Conservation (phyloP, 1,140 invertebrate genomes). For the Polypedilum pembai region DNA sequence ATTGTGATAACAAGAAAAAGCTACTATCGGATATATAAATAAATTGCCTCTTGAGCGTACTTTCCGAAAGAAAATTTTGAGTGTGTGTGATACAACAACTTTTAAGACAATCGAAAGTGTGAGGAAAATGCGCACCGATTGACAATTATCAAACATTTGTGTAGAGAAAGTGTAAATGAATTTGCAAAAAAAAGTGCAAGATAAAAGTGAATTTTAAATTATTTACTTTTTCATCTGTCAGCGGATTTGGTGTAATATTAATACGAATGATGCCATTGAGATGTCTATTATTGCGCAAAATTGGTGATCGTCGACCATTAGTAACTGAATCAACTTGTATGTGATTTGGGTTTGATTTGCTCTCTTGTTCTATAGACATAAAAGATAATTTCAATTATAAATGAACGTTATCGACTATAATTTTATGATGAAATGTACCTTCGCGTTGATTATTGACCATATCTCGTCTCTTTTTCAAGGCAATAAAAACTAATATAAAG, state of each 20-base stretch:
- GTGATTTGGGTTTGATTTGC: constrained; percentile 42
- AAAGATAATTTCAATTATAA: constrained; percentile 29
- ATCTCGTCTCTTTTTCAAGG: constrained; percentile 44
- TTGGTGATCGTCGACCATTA: constrained; percentile 36
- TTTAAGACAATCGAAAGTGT: too few species aligned
- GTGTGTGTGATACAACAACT: too few species aligned
- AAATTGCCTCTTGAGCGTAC: too few species aligned
- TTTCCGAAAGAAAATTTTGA: too few species aligned
- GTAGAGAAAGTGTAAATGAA: too few species aligned
- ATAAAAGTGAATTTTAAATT: background rate
- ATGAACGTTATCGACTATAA: constrained; percentile 26
- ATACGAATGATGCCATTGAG: constrained; percentile 56
- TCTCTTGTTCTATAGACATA: constrained; percentile 38
- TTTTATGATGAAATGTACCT: constrained; percentile 38
- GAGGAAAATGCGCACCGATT: too few species aligned
- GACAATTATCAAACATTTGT: too few species aligned
- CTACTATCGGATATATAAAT: too few species aligned
- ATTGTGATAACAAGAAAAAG: too few species aligned
- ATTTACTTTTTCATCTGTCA: constrained; percentile 47
- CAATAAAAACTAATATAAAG: constrained; percentile 39
- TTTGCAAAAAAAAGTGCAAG: too few species aligned
- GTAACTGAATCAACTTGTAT: constrained; percentile 45
- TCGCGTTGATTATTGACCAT: constrained; percentile 45
- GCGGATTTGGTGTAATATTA: constrained; percentile 62
- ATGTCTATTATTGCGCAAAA: constrained; percentile 41